Percentiles rank a stretch among this genome's conserved stretches.
phyloP scores from a whole-genome alignment of 2,113 vertebrate species.

The Bos javanicus region DNA sequence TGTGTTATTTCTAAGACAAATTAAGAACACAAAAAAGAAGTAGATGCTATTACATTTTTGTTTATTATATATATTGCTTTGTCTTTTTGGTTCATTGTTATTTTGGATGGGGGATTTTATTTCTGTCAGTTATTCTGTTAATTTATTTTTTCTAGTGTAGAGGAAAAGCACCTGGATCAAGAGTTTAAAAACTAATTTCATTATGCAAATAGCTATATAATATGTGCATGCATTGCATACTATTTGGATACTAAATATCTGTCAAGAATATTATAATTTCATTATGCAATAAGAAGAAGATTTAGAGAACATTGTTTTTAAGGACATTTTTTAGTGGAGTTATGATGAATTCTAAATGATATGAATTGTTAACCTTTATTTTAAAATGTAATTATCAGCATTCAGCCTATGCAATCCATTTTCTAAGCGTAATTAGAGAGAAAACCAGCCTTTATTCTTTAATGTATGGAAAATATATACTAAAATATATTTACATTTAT shows the following conservation, averaged over 20 bases:
- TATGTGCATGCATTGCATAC: not conserved
- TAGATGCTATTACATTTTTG: not conserved
- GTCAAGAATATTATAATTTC: constrained; percentile 35
- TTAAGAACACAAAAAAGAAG: not conserved
- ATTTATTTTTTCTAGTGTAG: not conserved
- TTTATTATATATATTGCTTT: not conserved
- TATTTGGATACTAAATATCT: constrained; percentile 39
- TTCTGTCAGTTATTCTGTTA: constrained; percentile 36
- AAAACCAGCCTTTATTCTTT: not conserved
- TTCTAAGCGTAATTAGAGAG: not conserved
- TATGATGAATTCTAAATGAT: not conserved
- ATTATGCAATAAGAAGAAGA: constrained; percentile 12
- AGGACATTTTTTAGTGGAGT: not conserved
- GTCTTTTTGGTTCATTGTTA: not conserved
- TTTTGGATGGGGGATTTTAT: not conserved
- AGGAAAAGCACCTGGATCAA: constrained; percentile 40
- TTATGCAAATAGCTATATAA: constrained; percentile 56
- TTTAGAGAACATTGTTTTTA: constrained; percentile 36
- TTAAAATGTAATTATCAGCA: not conserved
- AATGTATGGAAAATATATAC: not conserved
- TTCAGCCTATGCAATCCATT: not conserved
- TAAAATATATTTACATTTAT: not conserved
- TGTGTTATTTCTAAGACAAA: not conserved
- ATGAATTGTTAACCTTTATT: not conserved
- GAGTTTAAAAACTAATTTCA: constrained; percentile 62